phyloP scores from a whole-genome alignment of 1,140 invertebrate genomes.

The Procambarus clarkii region DNA sequence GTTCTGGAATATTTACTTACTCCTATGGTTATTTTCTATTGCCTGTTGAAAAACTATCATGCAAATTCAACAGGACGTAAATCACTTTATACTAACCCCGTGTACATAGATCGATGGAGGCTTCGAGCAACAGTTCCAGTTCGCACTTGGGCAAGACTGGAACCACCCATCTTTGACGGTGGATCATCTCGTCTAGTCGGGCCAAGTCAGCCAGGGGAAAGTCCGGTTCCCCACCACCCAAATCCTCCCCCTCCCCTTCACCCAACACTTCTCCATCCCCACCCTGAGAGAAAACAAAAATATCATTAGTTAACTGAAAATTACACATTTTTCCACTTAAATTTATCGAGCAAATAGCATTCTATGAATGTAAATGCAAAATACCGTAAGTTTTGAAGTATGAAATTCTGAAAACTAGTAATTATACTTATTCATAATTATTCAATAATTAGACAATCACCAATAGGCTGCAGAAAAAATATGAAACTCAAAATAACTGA shows the following conservation, averaged over 20 bases:
- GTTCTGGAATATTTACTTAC: too few species aligned
- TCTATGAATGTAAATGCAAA: too few species aligned
- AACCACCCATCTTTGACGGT: conserved; percentile 92
- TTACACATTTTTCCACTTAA: too few species aligned
- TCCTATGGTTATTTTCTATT: too few species aligned
- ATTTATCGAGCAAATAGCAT: too few species aligned
- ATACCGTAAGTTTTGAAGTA: too few species aligned
- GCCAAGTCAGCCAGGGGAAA: conserved; percentile 92
- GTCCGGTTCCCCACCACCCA: conserved; percentile 80
- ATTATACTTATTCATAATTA: too few species aligned
- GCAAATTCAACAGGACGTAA: neutral
- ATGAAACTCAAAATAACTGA: too few species aligned
- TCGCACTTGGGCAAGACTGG: conserved; percentile 97
- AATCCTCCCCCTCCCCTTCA: conserved; percentile 71
- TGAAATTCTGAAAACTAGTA: too few species aligned
- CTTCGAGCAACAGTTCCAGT: conserved; percentile 92
- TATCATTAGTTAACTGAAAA: neutral
- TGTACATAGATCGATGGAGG: conserved; percentile 89
- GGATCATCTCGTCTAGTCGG: conserved; percentile 95
- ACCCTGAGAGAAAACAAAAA: conserved; percentile 21
- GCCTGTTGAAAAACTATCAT: conserved; percentile 21
- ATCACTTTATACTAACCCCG: conserved; percentile 79
- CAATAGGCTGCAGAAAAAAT: too few species aligned
- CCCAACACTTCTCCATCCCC: conserved; percentile 75
- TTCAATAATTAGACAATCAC: too few species aligned